Conservation (phyloP, 64 coral and sea anemone genomes). For the Actinia equina region DNA sequence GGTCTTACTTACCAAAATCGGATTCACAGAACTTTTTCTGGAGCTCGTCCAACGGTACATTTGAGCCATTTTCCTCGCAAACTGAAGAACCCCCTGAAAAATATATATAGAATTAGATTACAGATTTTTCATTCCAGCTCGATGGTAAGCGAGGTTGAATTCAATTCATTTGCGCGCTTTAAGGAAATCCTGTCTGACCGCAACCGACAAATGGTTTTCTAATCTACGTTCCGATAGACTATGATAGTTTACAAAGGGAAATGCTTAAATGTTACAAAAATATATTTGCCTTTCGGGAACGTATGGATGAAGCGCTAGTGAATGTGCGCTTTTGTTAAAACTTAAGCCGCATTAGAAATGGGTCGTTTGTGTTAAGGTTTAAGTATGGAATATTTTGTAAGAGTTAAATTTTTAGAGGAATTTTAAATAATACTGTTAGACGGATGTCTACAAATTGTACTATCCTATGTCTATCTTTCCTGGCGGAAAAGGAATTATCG, state of each 20-base stretch:
- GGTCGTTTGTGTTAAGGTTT: not conserved
- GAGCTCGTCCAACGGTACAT: not conserved
- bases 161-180: not conserved
- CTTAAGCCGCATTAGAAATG: too few relatives aligned
- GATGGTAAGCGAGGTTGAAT: not conserved
- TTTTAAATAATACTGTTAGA: not conserved
- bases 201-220: not conserved
- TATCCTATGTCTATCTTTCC: not conserved
- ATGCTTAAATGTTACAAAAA: not conserved
- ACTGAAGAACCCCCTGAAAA: not conserved
- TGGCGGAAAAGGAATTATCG: not conserved
- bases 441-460: not conserved
- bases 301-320: not conserved
- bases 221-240: not conserved
- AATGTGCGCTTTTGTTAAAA: too few relatives aligned
- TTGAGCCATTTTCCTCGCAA: not conserved
- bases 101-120: not conserved
- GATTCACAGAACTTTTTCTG: not conserved
- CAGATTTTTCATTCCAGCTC: too few relatives aligned
- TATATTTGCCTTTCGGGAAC: not conserved
- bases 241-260: slow-evolving; percentile 2
- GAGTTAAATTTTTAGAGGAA: not conserved
- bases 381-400: not conserved
- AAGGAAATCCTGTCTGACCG: not conserved
- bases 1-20: not conserved